Percentiles rank a stretch among this genome's conserved stretches.
These are phyloP conservation scores for Pica pica DNA, from an alignment of 2,113 vertebrate genomes.

Conservation along the genomic window DNA sequence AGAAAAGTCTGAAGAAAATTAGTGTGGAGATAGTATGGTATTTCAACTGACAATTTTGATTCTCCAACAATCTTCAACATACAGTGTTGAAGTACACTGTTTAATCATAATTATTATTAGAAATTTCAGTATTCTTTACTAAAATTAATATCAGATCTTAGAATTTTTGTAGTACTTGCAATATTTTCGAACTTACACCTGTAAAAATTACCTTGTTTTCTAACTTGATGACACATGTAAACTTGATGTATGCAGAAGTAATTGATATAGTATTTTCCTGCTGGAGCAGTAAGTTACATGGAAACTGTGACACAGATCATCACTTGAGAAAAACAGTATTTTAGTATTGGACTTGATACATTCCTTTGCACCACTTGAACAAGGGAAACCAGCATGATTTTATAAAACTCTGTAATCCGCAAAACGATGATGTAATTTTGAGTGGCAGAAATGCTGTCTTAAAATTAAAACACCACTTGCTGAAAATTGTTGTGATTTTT, in stretches of 20 bases:
- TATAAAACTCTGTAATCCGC: background rate
- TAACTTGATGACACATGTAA: background rate
- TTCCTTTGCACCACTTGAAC: background rate
- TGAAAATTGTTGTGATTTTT: background rate
- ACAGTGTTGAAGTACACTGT: background rate
- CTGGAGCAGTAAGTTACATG: background rate
- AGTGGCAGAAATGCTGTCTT: background rate
- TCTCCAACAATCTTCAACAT: background rate
- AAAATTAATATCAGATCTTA: background rate
- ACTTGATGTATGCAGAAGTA: background rate
- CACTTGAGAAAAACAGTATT: background rate
- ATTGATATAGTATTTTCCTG: background rate
- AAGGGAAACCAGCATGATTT: background rate
- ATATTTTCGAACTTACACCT: background rate
- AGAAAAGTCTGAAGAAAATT: constrained; percentile 9
- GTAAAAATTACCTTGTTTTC: background rate
- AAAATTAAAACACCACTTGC: background rate
- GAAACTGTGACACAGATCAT: background rate
- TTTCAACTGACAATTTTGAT: background rate
- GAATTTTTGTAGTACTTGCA: background rate
- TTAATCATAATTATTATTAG: background rate
- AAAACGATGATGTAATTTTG: background rate
- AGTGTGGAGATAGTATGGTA: background rate
- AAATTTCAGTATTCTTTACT: background rate
- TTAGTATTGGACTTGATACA: background rate